Evolutionary conservation across 2,888 invertebrate genomes (phyloP), one percentile per base, ranked within the genome.

Genomic region (Tachina grossa): DNA sequence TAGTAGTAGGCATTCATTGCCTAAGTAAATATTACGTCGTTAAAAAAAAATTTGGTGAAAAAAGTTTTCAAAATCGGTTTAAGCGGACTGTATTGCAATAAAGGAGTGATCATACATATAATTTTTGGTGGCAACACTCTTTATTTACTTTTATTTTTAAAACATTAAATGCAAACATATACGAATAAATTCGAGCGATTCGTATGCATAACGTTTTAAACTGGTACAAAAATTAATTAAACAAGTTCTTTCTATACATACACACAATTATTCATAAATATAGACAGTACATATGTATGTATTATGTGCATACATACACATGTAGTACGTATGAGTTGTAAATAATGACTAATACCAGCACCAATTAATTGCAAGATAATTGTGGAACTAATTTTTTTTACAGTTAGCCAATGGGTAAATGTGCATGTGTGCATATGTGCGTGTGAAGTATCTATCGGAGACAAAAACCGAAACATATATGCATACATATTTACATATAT

Each of bases 181-280:
- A 13, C 19, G 9, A 55, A 55, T 16, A 10, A 45, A 65, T 76
- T 76, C 45, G 65, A 47, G n/a, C 51, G 22, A 65, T 76, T 65
- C 75, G 65, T 51, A 19, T 43, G 49, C 9, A 55, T 11, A 22
- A 59, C 39, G n/a, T 57, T 13, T 53, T 19, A 68, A 69, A 53
- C 49, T 14, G 22, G 43, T 49, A 68, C 31, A 55, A 16, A 45
- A 59, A 47, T 13, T 9, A 49, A 41, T 41, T 68, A 59, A 69
- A 78, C 59, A 78, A 78, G 69, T 69, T 69, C 61, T 78, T 53
- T 41, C 14, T 19, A 61, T 43, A 43, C 1, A 63, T 31, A 16
- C 19, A 11, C 14, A 16, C 1, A 39, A 14, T 53, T 55, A 14
- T 47, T 61, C n/a, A 9, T 14, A 31, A 5, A 31, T 31, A 31